A percentile compares a stretch with the other conserved stretches of the same genome.
These are phyloP conservation scores for Melanostoma mellinum DNA, from an alignment of 2,888 invertebrate genomes.

Conservation along the genomic window DNA sequence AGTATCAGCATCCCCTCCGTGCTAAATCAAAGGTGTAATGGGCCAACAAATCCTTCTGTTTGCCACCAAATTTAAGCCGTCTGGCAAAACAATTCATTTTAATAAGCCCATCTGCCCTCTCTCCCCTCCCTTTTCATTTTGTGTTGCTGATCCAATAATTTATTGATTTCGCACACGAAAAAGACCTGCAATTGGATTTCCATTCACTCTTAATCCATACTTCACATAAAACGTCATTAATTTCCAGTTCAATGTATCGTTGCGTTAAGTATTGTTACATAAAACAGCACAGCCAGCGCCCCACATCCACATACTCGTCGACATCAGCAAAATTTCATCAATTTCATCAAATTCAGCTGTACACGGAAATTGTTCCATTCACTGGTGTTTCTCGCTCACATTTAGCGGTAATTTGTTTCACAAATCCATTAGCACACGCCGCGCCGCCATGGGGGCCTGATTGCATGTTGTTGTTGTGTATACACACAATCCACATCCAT, in stretches of 20 bases:
- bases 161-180: conserved; percentile 6
- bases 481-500: too few relatives aligned
- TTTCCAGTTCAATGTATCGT: conserved; percentile 32
- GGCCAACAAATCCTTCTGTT: too few relatives aligned
- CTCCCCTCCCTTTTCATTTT: too few relatives aligned
- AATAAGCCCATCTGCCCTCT: too few relatives aligned
- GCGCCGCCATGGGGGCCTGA: conserved; percentile 51
- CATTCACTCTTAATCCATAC: neutral
- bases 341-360: conserved; percentile 57
- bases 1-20: too few relatives aligned
- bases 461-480: conserved; percentile 41
- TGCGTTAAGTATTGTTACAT: conserved; percentile 28
- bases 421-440: conserved; percentile 59
- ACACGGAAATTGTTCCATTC: conserved; percentile 65
- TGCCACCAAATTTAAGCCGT: too few relatives aligned
- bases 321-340: conserved; percentile 53
- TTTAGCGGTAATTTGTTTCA: conserved; percentile 68
- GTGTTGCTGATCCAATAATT: conserved; percentile 6
- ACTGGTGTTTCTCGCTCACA: conserved; percentile 36
- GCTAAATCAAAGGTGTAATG: too few relatives aligned
- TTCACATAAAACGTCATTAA: conserved; percentile 40
- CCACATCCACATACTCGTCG: neutral
- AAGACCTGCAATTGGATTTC: conserved; percentile 11
- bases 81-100: too few relatives aligned
- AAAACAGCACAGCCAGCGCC: conserved; percentile 4